Percentiles rank a stretch among this genome's conserved stretches.
Evolutionary conservation across 2,113 vertebrate genomes (phyloP).

Genomic region (Calyptomena viridis): DNA sequence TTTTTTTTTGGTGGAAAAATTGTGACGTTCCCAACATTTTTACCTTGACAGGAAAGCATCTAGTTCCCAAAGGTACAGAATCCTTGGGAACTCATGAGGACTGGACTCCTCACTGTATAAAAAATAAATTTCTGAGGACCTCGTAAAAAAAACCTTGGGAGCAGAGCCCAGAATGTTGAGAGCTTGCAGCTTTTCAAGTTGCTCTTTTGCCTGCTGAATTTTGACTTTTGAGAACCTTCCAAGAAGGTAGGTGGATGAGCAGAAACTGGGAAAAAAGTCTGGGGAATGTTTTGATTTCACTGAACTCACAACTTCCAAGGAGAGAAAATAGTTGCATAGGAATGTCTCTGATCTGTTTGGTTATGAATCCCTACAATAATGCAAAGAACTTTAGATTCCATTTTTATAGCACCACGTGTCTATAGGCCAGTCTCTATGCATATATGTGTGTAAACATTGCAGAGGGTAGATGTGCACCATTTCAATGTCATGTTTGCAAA

Average conservation of each 20-base stretch:
- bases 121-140: not conserved
- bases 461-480: not conserved
- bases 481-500: not conserved
- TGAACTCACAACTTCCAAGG: not conserved
- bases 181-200: not conserved
- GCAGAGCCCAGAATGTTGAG: not conserved
- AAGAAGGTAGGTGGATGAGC: not conserved
- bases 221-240: not conserved
- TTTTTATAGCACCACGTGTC: not conserved
- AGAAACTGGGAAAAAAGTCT: not conserved
- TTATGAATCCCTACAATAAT: not conserved
- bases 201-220: not conserved
- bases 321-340: not conserved
- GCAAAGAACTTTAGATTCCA: not conserved
- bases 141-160: not conserved
- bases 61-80: fast-evolving
- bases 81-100: not conserved
- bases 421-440: not conserved
- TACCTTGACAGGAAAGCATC: not conserved
- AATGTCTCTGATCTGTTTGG: not conserved
- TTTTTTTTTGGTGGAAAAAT: not conserved
- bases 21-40: not conserved
- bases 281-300: not conserved
- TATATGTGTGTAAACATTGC: too few species aligned
- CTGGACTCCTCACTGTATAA: not conserved